These are phyloP conservation scores for Sinopyrophorus schimmeli DNA, from an alignment of 2,888 invertebrate genomes.

Conservation along the genomic window DNA sequence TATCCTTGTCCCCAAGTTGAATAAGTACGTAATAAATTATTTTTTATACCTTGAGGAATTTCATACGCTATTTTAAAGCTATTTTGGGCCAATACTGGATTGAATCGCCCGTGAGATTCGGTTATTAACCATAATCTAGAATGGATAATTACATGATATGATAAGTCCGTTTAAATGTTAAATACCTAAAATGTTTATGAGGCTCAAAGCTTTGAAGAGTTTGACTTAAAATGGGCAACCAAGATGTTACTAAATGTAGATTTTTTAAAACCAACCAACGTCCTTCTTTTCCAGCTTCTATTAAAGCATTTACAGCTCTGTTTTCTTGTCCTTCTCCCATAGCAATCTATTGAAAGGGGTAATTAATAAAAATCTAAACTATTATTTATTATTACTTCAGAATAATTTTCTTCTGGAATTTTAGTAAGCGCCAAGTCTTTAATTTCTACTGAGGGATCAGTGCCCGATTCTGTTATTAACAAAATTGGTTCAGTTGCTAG, in stretches of 20 bases:
- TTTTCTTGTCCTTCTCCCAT: conserved; percentile 80
- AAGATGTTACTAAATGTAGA: conserved; percentile 73
- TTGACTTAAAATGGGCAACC: conserved; percentile 71
- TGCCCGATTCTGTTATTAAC: conserved; percentile 84
- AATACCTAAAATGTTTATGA: conserved; percentile 59
- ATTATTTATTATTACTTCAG: conserved; percentile 57
- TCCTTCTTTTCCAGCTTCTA: conserved; percentile 64
- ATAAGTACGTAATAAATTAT: conserved; percentile 76
- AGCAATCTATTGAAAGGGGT: conserved; percentile 62
- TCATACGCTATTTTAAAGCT: conserved; percentile 82
- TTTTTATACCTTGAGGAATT: conserved; percentile 84
- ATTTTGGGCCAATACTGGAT: conserved; percentile 72
- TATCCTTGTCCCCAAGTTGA: conserved; percentile 66
- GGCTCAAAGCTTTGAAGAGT: conserved; percentile 60
- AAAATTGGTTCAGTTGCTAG: conserved; percentile 71
- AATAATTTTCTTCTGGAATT: conserved; percentile 57
- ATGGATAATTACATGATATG: conserved; percentile 1
- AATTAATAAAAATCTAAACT: neutral
- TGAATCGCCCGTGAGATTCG: conserved; percentile 78
- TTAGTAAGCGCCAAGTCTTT: conserved; percentile 64
- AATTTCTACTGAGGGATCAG: conserved; percentile 87
- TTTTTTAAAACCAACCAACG: conserved; percentile 82
- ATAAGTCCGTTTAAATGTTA: neutral
- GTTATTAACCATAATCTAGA: conserved; percentile 80
- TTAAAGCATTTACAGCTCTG: conserved; percentile 63